A percentile compares a stretch with the other conserved stretches of the same genome.
Evolutionary conservation across 2,888 invertebrate species (phyloP).

Genomic region (Drosophila ochracea): DNA sequence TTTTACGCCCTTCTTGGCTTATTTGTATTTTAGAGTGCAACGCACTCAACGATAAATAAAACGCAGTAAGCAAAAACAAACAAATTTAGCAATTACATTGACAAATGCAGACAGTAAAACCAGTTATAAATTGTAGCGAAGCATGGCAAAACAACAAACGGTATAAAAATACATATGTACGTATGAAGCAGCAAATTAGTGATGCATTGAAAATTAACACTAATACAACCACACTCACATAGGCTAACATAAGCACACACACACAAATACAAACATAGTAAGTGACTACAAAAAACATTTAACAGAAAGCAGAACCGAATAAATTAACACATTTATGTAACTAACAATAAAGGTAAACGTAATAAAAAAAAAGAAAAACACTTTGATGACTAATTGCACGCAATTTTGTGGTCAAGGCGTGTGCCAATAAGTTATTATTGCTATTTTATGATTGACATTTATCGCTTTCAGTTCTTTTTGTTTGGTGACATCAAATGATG

Average conservation of each 20-base stretch:
- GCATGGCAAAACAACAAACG: constrained; percentile 22
- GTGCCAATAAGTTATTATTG: constrained; percentile 5
- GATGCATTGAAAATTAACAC: constrained; percentile 49
- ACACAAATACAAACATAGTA: constrained; percentile 25
- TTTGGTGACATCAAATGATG: constrained; percentile 28
- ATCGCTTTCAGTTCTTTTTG: constrained; percentile 8
- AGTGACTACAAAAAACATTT: constrained; percentile 49
- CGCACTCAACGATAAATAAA: constrained; percentile 39
- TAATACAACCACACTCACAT: constrained; percentile 32
- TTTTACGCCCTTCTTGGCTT: neutral
- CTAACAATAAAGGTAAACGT: constrained; percentile 29
- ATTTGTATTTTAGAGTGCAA: constrained; percentile 37
- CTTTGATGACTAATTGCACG: constrained; percentile 53
- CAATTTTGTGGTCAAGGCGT: constrained; percentile 26
- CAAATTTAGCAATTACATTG: constrained; percentile 32
- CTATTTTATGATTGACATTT: constrained; percentile 14
- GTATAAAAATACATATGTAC: constrained; percentile 10
- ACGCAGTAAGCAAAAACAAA: constrained; percentile 32
- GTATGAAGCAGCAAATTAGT: constrained; percentile 64
- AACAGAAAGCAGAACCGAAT: constrained; percentile 57
- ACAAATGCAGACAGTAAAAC: constrained; percentile 26
- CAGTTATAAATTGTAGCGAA: constrained; percentile 25
- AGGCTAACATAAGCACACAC: constrained; percentile 1
- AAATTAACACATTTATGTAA: constrained; percentile 78
- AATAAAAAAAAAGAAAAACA: neutral